phyloP scores from a whole-genome alignment of 2,797 vertebrate species.

The Orientallactaga sibirica region DNA sequence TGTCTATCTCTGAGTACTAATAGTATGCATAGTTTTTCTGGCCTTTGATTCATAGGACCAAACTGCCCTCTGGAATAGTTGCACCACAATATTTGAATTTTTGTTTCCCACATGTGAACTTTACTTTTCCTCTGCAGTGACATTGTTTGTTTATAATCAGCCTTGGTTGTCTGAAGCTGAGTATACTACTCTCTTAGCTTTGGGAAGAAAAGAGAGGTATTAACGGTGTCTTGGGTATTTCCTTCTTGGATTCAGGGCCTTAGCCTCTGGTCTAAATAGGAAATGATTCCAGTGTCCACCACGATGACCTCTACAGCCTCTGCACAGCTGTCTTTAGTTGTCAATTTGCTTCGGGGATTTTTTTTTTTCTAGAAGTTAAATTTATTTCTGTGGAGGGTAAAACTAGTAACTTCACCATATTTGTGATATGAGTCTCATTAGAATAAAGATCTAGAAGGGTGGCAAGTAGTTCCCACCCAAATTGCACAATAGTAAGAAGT shows the following conservation, averaged over 20 bases:
- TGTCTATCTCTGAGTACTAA: constrained; percentile 44
- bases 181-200: background rate
- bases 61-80: background rate
- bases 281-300: background rate
- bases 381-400: constrained; percentile 66
- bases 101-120: background rate
- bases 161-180: constrained; percentile 20
- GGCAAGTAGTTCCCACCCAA: constrained; percentile 35
- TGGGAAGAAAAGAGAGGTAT: constrained; percentile 20
- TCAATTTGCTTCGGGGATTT: constrained; percentile 54
- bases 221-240: constrained; percentile 13
- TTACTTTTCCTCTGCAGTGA: background rate
- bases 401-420: constrained; percentile 60
- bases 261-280: background rate
- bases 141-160: background rate
- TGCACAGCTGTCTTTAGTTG: constrained; percentile 46
- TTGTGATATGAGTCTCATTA: constrained; percentile 43
- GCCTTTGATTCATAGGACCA: background rate
- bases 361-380: constrained; percentile 69
- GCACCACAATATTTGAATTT: background rate
- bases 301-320: background rate
- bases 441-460: constrained; percentile 36
- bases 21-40: background rate
- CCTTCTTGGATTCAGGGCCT: background rate
- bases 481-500: background rate